phyloP scores from a whole-genome alignment of 2,888 invertebrate genomes.

The Drosophila incognita region DNA sequence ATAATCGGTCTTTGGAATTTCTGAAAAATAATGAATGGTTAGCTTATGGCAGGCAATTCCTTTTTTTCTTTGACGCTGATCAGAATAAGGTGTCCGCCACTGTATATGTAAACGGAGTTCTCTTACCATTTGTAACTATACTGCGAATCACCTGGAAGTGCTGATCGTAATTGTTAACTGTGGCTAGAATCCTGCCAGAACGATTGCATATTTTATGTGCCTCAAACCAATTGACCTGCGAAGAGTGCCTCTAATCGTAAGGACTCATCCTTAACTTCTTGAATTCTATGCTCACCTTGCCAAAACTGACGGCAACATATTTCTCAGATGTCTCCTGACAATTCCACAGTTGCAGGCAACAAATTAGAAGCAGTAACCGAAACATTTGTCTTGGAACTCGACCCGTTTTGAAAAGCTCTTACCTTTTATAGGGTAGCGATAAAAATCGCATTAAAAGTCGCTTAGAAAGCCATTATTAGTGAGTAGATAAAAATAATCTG shows the following conservation, averaged over 20 bases:
- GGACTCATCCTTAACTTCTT: neutral
- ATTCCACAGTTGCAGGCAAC: conserved; percentile 19
- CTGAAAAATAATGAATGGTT: too few relatives aligned
- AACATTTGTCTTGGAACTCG: conserved; percentile 46
- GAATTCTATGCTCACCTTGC: conserved; percentile 32
- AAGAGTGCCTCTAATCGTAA: neutral
- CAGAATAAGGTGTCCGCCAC: too few relatives aligned
- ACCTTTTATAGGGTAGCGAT: conserved; percentile 40
- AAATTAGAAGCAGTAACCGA: conserved; percentile 35
- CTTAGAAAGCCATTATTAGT: conserved; percentile 58
- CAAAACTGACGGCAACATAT: conserved; percentile 40
- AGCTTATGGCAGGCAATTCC: too few relatives aligned
- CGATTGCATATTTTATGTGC: conserved; percentile 53
- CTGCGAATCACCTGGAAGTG: conserved; percentile 38
- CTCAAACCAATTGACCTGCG: conserved; percentile 56
- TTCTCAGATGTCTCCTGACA: conserved; percentile 12
- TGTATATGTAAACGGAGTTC: neutral
- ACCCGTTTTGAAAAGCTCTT: neutral
- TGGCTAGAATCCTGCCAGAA: conserved; percentile 49
- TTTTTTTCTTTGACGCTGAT: too few relatives aligned
- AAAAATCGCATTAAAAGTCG: conserved; percentile 36
- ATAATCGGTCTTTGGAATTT: too few relatives aligned
- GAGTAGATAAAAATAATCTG: conserved; percentile 8
- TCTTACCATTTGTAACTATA: conserved; percentile 35
- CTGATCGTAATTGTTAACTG: conserved; percentile 40